Evolutionary conservation across 2,113 vertebrate species (phyloP).

Genomic region (Etheostoma spectabile): DNA sequence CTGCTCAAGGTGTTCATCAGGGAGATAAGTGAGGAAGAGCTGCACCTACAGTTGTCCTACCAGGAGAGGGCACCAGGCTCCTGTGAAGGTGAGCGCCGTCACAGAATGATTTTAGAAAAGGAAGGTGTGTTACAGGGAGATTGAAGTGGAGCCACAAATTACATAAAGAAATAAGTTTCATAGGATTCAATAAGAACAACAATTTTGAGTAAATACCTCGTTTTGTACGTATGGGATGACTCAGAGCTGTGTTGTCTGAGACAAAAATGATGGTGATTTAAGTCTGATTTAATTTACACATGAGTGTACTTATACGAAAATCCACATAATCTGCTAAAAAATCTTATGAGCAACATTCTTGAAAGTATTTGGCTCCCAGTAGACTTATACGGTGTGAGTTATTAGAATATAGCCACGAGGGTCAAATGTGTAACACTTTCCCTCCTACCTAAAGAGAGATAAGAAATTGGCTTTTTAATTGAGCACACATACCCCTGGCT

Average conservation of each 20-base stretch:
- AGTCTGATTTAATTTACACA: background rate
- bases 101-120: background rate
- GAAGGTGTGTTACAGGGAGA: background rate
- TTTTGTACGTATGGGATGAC: background rate
- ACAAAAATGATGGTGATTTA: background rate
- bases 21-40: conserved; percentile 92
- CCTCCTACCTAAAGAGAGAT: conserved; percentile 28
- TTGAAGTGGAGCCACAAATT: background rate
- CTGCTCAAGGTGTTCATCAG: conserved; percentile 96
- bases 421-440: conserved; percentile 29
- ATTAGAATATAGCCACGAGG: conserved; percentile 18
- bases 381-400: conserved; percentile 17
- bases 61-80: conserved; percentile 89
- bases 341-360: background rate
- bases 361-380: background rate
- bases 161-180: background rate
- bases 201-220: background rate
- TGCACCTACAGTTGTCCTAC: conserved; percentile 93
- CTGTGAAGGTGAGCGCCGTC: conserved; percentile 83
- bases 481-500: conserved; percentile 24
- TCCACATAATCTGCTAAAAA: background rate
- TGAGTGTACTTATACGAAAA: background rate
- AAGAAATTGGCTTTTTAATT: conserved; percentile 56
- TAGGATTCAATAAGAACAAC: background rate
- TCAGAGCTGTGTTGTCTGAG: background rate